Conservation (phyloP, 2,888 invertebrate species). For the Yponomeuta cagnagella region DNA sequence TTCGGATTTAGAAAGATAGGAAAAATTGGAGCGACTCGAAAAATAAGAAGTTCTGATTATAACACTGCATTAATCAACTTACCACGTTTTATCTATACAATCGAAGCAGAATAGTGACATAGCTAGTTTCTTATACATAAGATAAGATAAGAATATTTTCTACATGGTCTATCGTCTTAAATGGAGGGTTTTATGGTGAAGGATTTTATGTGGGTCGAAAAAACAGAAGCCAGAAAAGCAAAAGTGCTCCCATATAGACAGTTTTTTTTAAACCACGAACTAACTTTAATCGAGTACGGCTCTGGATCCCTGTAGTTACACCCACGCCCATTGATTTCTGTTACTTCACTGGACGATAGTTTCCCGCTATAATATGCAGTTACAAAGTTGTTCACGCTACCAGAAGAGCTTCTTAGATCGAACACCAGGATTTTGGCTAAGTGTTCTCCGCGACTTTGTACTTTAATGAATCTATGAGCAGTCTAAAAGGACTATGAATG, state of each 20-base stretch:
- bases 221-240: too few relatives aligned
- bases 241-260: too few relatives aligned
- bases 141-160: too few relatives aligned
- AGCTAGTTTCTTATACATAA: too few relatives aligned
- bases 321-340: constrained; percentile 3
- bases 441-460: background rate
- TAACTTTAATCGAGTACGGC: background rate
- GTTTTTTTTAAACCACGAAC: too few relatives aligned
- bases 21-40: background rate
- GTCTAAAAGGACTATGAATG: background rate
- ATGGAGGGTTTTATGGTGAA: too few relatives aligned
- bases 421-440: constrained; percentile 11
- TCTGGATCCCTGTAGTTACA: background rate
- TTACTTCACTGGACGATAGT: constrained; percentile 5
- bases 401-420: constrained; percentile 12
- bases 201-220: too few relatives aligned
- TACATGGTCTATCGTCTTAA: too few relatives aligned
- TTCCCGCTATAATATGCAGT: constrained; percentile 5
- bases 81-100: background rate
- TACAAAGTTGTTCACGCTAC: constrained; percentile 11
- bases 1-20: background rate
- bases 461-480: background rate
- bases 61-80: background rate
- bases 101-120: too few relatives aligned
- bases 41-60: background rate